Evolutionary conservation across 2,888 invertebrate genomes (phyloP).

Genomic region (Phorcus lineatus): DNA sequence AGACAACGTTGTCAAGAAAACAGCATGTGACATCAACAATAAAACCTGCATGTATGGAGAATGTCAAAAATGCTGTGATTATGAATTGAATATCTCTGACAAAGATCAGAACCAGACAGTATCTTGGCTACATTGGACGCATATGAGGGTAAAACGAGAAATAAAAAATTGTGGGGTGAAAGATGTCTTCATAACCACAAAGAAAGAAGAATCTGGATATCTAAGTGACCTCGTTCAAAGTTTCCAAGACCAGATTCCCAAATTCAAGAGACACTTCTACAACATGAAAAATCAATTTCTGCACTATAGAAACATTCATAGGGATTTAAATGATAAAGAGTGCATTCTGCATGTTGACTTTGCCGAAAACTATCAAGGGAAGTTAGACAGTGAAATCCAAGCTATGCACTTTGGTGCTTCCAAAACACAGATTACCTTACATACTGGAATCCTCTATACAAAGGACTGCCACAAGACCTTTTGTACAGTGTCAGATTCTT

Average conservation of each 20-base stretch:
- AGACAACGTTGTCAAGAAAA: background rate
- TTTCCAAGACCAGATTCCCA: constrained; percentile 1
- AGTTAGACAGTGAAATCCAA: constrained; percentile 70
- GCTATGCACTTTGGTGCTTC: constrained; percentile 72
- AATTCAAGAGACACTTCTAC: constrained; percentile 7
- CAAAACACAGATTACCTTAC: constrained; percentile 64
- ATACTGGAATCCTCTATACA: constrained; percentile 67
- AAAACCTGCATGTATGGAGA: constrained; percentile 38
- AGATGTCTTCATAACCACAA: constrained; percentile 23
- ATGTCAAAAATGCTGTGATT: constrained; percentile 28
- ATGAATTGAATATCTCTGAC: background rate
- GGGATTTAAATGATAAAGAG: constrained; percentile 40
- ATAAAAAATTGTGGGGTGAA: constrained; percentile 24
- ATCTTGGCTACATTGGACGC: constrained; percentile 30
- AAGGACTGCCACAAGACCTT: constrained; percentile 47
- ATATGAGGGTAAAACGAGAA: constrained; percentile 28
- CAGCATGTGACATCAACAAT: too few relatives aligned
- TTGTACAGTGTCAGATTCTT: constrained; percentile 69
- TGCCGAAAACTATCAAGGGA: constrained; percentile 70
- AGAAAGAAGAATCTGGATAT: constrained; percentile 20
- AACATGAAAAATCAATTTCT: constrained; percentile 26
- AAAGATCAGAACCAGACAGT: constrained; percentile 30
- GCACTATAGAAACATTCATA: constrained; percentile 61
- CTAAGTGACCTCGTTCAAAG: constrained; percentile 16
- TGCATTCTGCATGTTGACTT: constrained; percentile 67